Percentiles rank a stretch among this genome's conserved stretches.
phyloP scores from a whole-genome alignment of 2,888 invertebrate genomes.

The Zaprionus lineosus region DNA sequence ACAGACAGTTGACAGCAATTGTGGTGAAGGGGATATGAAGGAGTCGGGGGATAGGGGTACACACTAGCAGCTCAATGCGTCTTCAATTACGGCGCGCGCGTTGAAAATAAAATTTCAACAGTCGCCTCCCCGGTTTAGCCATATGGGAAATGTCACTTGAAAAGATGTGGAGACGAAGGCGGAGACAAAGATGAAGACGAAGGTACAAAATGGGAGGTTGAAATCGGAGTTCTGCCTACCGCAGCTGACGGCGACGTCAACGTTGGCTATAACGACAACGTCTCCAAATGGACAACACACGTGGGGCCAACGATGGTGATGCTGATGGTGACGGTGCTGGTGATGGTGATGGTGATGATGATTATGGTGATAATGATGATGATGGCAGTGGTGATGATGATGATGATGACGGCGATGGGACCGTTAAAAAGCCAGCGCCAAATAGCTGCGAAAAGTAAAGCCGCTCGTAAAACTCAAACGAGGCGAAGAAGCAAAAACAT shows the following conservation, averaged over 20 bases:
- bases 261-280: slow-evolving; percentile 48
- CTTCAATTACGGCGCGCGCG: slow-evolving; percentile 75
- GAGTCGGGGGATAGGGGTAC: background rate
- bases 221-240: slow-evolving; percentile 61
- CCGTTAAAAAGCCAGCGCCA: slow-evolving; percentile 74
- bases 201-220: slow-evolving; percentile 1
- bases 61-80: slow-evolving; percentile 44
- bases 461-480: slow-evolving; percentile 78
- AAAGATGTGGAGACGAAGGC: background rate
- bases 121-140: slow-evolving; percentile 42
- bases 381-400: slow-evolving; percentile 1
- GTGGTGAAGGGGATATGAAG: background rate
- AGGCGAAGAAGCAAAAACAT: slow-evolving; percentile 73
- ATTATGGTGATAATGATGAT: background rate
- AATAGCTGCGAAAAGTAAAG: slow-evolving; percentile 78
- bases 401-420: slow-evolving; percentile 36
- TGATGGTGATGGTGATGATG: background rate
- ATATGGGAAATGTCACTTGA: slow-evolving; percentile 68
- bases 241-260: slow-evolving; percentile 41
- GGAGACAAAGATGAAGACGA: background rate
- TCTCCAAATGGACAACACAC: slow-evolving; percentile 74
- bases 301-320: slow-evolving; percentile 48
- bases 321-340: background rate
- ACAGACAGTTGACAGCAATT: slow-evolving; percentile 64
- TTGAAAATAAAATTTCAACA: slow-evolving; percentile 76